These are phyloP conservation scores for Orchesellides sinensis DNA, from an alignment of 2,888 invertebrate species.

Conservation along the genomic window DNA sequence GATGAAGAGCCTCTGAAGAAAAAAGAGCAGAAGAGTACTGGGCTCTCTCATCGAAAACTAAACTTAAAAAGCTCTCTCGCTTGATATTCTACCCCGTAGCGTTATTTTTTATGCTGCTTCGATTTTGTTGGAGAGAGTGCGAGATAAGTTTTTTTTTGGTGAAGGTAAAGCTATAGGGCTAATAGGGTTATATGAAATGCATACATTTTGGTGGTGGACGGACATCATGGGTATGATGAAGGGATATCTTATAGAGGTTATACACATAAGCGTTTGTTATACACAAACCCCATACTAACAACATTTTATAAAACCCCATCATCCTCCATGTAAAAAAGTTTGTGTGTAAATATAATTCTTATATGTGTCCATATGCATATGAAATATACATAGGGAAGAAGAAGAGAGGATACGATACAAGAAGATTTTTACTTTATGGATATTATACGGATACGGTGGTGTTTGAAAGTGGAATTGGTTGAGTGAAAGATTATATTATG, in stretches of 20 bases:
- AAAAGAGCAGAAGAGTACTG: constrained; percentile 24
- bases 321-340: constrained; percentile 34
- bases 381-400: neutral
- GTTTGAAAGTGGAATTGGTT: constrained; percentile 49
- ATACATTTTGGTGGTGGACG: constrained; percentile 37
- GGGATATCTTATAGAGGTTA: neutral
- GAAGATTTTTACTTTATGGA: constrained; percentile 55
- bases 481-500: constrained; percentile 50
- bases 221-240: constrained; percentile 3
- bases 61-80: constrained; percentile 44
- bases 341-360: constrained; percentile 16
- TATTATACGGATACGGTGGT: constrained; percentile 4
- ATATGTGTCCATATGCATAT: constrained; percentile 8
- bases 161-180: constrained; percentile 41
- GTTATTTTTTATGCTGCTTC: constrained; percentile 57
- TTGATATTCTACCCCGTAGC: constrained; percentile 64
- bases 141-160: constrained; percentile 59
- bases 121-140: constrained; percentile 62
- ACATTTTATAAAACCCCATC: too few species aligned
- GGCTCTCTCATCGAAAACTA: constrained; percentile 29
- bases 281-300: too few species aligned
- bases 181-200: constrained; percentile 19
- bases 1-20: constrained; percentile 38
- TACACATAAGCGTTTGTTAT: constrained; percentile 1
- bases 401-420: too few species aligned